These are phyloP conservation scores for Bufotes viridis DNA, from an alignment of 2,797 vertebrate species.

Conservation along the genomic window DNA sequence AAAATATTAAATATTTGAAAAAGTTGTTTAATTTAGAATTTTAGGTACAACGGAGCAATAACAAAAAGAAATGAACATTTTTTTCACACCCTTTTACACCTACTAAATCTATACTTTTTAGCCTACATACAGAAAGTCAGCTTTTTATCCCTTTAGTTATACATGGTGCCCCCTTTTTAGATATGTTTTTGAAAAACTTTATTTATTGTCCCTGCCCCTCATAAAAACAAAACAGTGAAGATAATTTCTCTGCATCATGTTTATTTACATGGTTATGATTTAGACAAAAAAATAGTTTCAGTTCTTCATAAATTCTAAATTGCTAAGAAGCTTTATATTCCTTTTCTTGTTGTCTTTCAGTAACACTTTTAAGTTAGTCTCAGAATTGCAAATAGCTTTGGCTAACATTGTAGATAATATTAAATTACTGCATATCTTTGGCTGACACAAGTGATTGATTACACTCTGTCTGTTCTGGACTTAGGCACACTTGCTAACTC, in stretches of 20 bases:
- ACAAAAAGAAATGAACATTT: no score
- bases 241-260: not conserved
- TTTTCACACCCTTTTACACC: no score
- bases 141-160: no score
- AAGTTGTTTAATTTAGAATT: no score
- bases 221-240: not conserved
- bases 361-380: constrained; percentile 25
- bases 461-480: constrained; percentile 34
- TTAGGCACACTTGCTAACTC: constrained; percentile 21
- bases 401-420: constrained; percentile 43
- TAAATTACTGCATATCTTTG: constrained; percentile 41
- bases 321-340: not conserved
- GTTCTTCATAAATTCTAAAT: not conserved
- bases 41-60: no score
- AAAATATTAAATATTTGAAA: no score
- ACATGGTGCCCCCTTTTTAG: no score
- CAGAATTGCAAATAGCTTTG: constrained; percentile 43
- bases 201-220: not conserved
- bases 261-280: not conserved
- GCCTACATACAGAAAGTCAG: no score
- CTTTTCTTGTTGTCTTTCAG: constrained; percentile 24
- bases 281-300: not conserved
- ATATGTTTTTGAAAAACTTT: no score
- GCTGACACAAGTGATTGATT: constrained; percentile 55
- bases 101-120: no score